Evolutionary conservation across 2,888 invertebrate species (phyloP).

Genomic region (Pyrgus malvae): DNA sequence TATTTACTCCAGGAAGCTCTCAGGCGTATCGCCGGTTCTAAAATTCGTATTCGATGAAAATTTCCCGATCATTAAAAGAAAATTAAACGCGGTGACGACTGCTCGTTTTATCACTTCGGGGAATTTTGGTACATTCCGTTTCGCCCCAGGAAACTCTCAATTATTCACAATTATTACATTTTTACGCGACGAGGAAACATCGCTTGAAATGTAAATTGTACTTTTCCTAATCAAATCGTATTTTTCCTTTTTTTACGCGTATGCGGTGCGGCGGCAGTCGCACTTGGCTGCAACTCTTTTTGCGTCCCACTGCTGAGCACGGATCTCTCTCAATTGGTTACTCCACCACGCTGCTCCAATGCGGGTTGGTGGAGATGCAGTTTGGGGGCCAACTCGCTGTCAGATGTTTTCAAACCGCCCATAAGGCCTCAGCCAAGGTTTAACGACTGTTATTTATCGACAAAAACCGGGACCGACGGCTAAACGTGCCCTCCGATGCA

Average conservation of each 20-base stretch:
- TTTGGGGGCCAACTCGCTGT: too few species aligned
- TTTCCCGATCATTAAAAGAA: slow-evolving; percentile 5
- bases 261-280: too few species aligned
- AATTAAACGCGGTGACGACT: slow-evolving; percentile 12
- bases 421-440: too few species aligned
- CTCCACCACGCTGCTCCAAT: too few species aligned
- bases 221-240: slow-evolving; percentile 20
- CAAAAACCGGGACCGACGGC: too few species aligned
- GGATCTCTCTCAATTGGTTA: too few species aligned
- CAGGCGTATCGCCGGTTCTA: not conserved
- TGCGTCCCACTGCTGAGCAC: too few species aligned
- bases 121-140: slow-evolving; percentile 26
- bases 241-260: not conserved
- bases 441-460: too few species aligned
- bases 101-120: slow-evolving; percentile 28
- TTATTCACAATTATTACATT: slow-evolving; percentile 29
- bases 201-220: slow-evolving; percentile 19
- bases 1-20: not conserved
- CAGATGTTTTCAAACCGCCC: too few species aligned
- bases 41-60: slow-evolving; percentile 11
- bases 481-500: too few species aligned
- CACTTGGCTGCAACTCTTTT: too few species aligned
- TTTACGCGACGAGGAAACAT: slow-evolving; percentile 17
- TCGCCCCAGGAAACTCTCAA: slow-evolving; percentile 26
- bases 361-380: too few species aligned